These are phyloP conservation scores for Rhorus exstirpatorius DNA, from an alignment of 2,888 invertebrate genomes.

Conservation along the genomic window DNA sequence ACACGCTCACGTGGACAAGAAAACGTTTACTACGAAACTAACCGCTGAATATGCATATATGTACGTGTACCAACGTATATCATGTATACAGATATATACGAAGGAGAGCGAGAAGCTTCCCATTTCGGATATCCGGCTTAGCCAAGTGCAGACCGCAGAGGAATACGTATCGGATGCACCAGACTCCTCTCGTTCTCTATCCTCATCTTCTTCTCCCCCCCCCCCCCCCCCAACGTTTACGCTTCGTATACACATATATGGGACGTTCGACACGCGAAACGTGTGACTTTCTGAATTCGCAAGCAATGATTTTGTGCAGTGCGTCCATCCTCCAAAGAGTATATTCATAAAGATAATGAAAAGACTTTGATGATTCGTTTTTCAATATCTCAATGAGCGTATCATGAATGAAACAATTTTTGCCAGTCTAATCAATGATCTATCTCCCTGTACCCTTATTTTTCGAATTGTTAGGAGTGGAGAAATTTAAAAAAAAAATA, in stretches of 20 bases:
- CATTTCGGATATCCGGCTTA: conserved; percentile 80
- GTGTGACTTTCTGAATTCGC: background rate
- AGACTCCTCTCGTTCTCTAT: conserved; percentile 61
- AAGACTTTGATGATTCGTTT: too few species aligned
- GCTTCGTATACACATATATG: conserved; percentile 32
- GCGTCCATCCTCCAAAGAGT: too few species aligned
- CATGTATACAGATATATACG: conserved; percentile 39
- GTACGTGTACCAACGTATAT: conserved; percentile 19
- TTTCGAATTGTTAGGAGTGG: too few species aligned
- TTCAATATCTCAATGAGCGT: too few species aligned
- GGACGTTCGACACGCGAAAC: conserved; percentile 7
- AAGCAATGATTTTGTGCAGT: too few species aligned
- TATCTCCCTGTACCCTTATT: too few species aligned
- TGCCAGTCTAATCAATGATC: too few species aligned
- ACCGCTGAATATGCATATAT: conserved; percentile 9
- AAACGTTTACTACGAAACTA: conserved; percentile 61
- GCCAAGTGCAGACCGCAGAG: conserved; percentile 75
- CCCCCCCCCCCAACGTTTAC: conserved; percentile 55
- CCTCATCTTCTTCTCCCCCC: conserved; percentile 61
- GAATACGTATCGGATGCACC: conserved; percentile 74
- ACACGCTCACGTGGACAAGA: conserved; percentile 69
- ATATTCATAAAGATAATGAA: too few species aligned
- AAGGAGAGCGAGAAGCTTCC: conserved; percentile 67
- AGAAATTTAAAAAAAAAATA: too few species aligned
- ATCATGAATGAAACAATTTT: too few species aligned